These are phyloP conservation scores for Allygus modestus DNA, from an alignment of 2,888 invertebrate genomes.

Conservation along the genomic window DNA sequence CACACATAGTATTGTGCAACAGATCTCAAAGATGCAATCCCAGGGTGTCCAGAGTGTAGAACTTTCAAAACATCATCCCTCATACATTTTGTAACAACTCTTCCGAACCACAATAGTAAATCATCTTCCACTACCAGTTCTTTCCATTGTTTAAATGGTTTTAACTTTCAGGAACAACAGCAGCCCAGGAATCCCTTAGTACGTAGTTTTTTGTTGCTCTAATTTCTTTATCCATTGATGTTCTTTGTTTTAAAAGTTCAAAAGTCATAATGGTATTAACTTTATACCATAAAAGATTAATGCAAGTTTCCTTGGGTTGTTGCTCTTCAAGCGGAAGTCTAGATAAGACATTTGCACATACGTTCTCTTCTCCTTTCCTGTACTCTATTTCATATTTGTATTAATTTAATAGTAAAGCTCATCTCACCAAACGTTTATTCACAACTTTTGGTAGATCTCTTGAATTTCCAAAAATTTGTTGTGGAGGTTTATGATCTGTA, in stretches of 20 bases:
- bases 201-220: constrained; percentile 37
- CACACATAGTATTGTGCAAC: constrained; percentile 45
- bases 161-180: constrained; percentile 32
- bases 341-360: too few relatives aligned
- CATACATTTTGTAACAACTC: neutral
- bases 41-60: constrained; percentile 49
- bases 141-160: constrained; percentile 24
- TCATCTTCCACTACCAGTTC: constrained; percentile 40
- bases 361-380: constrained; percentile 51
- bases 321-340: too few relatives aligned
- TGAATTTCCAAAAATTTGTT: constrained; percentile 52
- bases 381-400: constrained; percentile 23
- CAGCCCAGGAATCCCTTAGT: constrained; percentile 32
- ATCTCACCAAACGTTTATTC: constrained; percentile 58
- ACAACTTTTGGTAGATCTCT: constrained; percentile 55
- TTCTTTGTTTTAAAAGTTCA: constrained; percentile 43
- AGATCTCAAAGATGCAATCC: constrained; percentile 42
- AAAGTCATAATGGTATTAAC: constrained; percentile 26
- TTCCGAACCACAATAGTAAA: constrained; percentile 20
- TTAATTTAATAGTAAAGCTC: constrained; percentile 42
- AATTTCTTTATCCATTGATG: constrained; percentile 17
- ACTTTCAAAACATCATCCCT: neutral
- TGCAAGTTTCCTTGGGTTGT: neutral
- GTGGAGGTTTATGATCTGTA: constrained; percentile 57
- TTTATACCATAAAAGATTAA: neutral